Evolutionary conservation across 2,888 invertebrate genomes (phyloP).

Genomic region (Aromia moschata): DNA sequence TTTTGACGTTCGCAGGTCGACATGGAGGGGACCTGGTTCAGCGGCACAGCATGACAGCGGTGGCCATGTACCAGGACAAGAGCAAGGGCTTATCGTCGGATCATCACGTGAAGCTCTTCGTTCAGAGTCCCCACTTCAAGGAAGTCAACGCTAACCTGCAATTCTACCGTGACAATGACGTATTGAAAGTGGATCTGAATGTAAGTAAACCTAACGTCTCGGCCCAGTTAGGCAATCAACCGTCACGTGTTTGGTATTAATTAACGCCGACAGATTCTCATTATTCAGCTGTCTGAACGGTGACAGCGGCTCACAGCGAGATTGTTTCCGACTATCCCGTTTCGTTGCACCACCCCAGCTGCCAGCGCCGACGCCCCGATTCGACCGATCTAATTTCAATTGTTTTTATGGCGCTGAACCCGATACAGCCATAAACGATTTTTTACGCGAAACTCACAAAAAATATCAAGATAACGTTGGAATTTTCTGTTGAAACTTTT

Average conservation of each 20-base stretch:
- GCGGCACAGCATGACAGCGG: conserved; percentile 76
- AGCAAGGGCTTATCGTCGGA: conserved; percentile 72
- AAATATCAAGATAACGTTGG: no score
- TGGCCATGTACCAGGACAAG: conserved; percentile 79
- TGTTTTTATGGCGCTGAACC: conserved; percentile 7
- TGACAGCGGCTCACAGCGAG: conserved; percentile 40
- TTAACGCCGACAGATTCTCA: conserved; percentile 57
- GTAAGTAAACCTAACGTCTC: conserved; percentile 59
- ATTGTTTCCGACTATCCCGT: conserved; percentile 15
- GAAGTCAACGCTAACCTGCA: conserved; percentile 72
- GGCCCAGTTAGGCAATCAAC: conserved; percentile 44
- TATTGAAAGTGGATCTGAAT: conserved; percentile 74
- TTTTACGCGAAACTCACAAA: no score
- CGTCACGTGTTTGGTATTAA: conserved; percentile 55
- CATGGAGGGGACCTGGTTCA: conserved; percentile 81
- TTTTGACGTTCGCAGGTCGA: conserved; percentile 75
- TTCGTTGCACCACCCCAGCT: conserved; percentile 12
- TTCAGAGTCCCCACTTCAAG: conserved; percentile 78
- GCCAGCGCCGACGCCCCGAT: conserved; percentile 5
- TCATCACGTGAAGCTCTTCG: conserved; percentile 71
- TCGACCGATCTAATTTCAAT: conserved; percentile 10
- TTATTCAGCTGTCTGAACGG: conserved; percentile 56
- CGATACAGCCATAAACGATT: conserved; percentile 1
- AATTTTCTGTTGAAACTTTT: no score
- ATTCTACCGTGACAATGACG: conserved; percentile 74